Conservation (phyloP, 2,113 vertebrate genomes). For the Antechinus flavipes region DNA sequence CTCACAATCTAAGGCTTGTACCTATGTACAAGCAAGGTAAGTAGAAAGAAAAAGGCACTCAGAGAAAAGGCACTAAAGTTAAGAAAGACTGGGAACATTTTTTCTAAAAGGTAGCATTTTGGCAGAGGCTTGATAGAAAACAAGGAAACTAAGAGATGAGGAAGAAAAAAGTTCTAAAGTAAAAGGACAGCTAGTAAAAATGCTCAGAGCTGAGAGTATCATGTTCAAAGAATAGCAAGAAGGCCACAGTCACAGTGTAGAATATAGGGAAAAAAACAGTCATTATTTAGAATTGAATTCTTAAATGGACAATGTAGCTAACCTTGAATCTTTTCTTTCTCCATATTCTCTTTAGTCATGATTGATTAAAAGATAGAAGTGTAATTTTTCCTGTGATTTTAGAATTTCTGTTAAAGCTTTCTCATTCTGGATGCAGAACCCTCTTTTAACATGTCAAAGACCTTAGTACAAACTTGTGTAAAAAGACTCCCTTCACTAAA, state of each 20-base stretch:
- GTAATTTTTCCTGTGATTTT: neutral
- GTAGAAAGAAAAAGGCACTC: too few relatives aligned
- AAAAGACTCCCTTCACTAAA: neutral
- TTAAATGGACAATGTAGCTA: neutral
- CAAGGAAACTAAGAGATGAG: neutral
- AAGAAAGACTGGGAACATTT: neutral
- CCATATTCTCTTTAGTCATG: neutral
- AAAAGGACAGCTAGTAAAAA: neutral
- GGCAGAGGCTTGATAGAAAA: neutral
- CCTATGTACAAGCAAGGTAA: neutral
- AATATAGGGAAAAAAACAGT: neutral
- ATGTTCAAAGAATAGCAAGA: neutral
- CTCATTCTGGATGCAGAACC: neutral
- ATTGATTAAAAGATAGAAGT: neutral
- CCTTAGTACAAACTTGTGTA: neutral
- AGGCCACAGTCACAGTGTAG: neutral
- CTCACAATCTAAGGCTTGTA: neutral
- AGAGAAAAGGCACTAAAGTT: neutral
- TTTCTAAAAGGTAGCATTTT: neutral
- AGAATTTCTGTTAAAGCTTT: neutral
- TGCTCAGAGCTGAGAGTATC: neutral
- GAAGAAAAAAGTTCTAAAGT: neutral
- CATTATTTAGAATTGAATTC: neutral
- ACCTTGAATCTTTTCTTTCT: neutral
- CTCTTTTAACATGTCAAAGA: neutral